phyloP scores from a whole-genome alignment of 2,113 vertebrate genomes.

The Oriolus oriolus region DNA sequence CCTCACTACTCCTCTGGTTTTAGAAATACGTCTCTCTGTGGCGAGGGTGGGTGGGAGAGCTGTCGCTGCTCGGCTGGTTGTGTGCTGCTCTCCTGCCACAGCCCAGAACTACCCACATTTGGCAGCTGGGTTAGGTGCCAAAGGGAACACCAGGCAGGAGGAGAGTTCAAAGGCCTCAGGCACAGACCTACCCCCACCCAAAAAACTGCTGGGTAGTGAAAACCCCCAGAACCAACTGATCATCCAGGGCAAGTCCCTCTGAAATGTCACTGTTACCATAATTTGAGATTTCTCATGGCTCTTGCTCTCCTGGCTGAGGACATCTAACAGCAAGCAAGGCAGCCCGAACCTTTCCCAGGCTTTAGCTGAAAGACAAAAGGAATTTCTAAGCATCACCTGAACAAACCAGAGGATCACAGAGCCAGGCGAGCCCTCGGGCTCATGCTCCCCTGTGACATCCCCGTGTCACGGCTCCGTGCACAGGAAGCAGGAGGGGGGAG shows the following conservation, averaged over 20 bases:
- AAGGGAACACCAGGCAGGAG: not conserved
- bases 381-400: not conserved
- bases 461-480: fast-evolving
- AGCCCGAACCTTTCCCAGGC: not conserved
- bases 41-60: not conserved
- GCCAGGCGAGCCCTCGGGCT: fast-evolving
- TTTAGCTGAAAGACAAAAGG: not conserved
- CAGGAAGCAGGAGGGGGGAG: not conserved
- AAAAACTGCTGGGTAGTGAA: not conserved
- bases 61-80: not conserved
- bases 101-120: not conserved
- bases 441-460: not conserved
- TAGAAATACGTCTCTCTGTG: not conserved
- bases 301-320: not conserved
- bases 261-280: not conserved
- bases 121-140: not conserved
- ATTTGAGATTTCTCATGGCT: not conserved
- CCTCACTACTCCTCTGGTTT: not conserved
- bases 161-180: not conserved
- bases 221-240: not conserved
- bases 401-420: not conserved
- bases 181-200: not conserved
- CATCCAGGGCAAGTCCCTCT: not conserved
- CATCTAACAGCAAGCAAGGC: not conserved
- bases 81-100: not conserved